Percentiles rank a stretch among this genome's conserved stretches.
Evolutionary conservation across 2,888 invertebrate genomes (phyloP).

Genomic region (Arctia plantaginis): DNA sequence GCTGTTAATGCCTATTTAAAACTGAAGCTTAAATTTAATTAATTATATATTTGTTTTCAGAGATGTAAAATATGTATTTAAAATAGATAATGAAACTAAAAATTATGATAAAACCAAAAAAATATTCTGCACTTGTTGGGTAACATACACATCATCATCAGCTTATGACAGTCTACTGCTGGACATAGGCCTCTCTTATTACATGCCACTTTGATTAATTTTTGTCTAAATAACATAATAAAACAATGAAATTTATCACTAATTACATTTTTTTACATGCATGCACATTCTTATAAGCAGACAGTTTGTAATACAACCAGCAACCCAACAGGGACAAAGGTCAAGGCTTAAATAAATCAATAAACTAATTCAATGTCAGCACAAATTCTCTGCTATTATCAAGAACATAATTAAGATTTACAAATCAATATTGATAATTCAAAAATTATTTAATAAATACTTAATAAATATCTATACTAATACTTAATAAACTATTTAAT

Average conservation of each 20-base stretch:
- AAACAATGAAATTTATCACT: no score
- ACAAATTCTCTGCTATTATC: background rate
- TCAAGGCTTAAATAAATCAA: background rate
- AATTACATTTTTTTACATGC: background rate
- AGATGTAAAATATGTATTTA: background rate
- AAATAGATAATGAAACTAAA: background rate
- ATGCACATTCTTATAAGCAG: background rate
- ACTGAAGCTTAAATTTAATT: background rate
- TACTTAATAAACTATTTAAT: no score
- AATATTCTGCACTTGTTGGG: no score
- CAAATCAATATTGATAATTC: background rate
- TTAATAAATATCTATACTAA: constrained; percentile 10
- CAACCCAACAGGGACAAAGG: background rate
- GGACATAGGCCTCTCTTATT: no score
- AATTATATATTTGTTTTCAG: background rate
- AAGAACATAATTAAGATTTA: background rate
- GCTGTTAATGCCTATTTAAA: background rate
- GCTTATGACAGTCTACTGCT: no score
- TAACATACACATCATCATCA: no score
- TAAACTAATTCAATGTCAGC: background rate
- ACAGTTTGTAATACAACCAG: background rate
- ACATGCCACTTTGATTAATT: no score
- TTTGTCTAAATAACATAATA: background rate
- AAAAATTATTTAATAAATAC: no score
- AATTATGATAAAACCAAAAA: no score